Conservation (phyloP, 2,113 vertebrate species). For the Psilopogon haemacephalus region DNA sequence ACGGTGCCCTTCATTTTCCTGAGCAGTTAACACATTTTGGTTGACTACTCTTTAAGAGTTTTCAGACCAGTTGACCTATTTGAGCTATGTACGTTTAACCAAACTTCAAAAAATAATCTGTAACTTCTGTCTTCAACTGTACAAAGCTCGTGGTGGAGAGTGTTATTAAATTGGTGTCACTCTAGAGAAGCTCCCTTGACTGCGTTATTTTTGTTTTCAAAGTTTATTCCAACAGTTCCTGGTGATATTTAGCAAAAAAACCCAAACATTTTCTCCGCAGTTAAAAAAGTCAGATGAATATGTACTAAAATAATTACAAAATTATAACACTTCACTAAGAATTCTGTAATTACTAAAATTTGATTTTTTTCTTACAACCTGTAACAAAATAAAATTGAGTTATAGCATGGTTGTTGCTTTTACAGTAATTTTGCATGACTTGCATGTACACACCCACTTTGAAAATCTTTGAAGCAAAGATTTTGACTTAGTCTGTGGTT, state of each 20-base stretch:
- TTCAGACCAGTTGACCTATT: not conserved
- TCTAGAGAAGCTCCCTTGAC: not conserved
- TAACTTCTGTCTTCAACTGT: not conserved
- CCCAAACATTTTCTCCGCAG: not conserved
- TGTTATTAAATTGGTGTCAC: not conserved
- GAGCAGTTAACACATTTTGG: not conserved
- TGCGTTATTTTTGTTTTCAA: not conserved
- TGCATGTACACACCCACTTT: not conserved
- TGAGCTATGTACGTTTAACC: not conserved
- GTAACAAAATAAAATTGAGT: not conserved
- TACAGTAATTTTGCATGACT: conserved; percentile 33
- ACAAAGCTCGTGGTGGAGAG: not conserved
- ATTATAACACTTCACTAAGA: not conserved
- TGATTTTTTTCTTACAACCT: not conserved
- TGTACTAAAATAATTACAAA: not conserved
- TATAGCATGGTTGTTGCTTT: conserved; percentile 14
- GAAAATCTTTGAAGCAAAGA: not conserved
- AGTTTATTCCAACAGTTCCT: not conserved
- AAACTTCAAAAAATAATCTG: not conserved
- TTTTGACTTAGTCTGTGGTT: not conserved
- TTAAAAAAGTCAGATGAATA: not conserved
- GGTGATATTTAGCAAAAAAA: not conserved
- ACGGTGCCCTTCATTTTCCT: not conserved
- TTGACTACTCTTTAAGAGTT: not conserved
- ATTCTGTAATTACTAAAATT: not conserved